Evolutionary conservation across 2,888 invertebrate species (phyloP), one percentile per base, ranked within the genome.

Genomic region (Ennomos erosarius): DNA sequence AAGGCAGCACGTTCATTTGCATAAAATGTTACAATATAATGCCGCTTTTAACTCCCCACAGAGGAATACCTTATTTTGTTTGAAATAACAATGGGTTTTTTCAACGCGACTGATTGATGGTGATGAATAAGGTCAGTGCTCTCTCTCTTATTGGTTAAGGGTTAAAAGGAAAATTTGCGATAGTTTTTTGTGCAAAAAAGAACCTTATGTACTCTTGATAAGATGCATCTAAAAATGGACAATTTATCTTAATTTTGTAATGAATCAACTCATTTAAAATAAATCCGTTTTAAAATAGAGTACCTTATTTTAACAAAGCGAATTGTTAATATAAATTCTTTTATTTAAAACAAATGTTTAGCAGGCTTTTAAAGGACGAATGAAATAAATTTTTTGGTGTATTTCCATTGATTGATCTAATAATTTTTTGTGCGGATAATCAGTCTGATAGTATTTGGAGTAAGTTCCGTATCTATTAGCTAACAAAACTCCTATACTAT

Each of bases 1-100:
- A 79, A 84, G 83, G 82, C 74, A 76, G 79, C 76, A 77, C 76
- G 75, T 78, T 82, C 77, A 85, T 87, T 85, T 86, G 82, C 85
- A 87, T 87, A 82, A 84, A 85, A 83, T 78, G 78, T 78, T 78
- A 79, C 75, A 75, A 70, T 76, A 59, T 54, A 78, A 78, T 76
- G 74, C 75, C 67, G 81, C 82, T 84, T 83, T 85, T 84, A 82
- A 82, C 81, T 77, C 74, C 62, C 62, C 60, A 71, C 69, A 67
- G 65, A 67, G 62, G 71, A 76, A 74, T 69, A 75, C 68, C 70
- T 76, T 69, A 79, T 79, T 80, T 80, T 83, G 83, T 84, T 82
- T 77, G 74, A 67, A 70, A 70, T 70, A 78, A 84, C 82, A 83
- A 85, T 82, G 69, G 77, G 65, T 70, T 71, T 81, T 76, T 81